Base-by-base conservation (phyloP, 2,113 vertebrate genomes). In the Sarotherodon lohbergeri region DNA sequence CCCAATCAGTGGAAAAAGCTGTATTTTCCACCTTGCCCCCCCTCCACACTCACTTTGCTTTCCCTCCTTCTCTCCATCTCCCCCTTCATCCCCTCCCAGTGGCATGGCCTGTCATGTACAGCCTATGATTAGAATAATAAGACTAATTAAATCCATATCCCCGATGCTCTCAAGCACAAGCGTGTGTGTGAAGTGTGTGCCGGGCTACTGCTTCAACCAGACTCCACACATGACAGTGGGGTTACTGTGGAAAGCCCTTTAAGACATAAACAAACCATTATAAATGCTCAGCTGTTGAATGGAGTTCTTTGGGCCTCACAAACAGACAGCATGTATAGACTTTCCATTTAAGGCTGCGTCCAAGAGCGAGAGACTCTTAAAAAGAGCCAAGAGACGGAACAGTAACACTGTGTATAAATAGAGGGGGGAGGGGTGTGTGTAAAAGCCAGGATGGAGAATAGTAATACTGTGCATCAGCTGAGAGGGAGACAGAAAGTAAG, bases 191-290 rank as follows among this genome's bases (percentile, higher is more conserved):
- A 32, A 36, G 27, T 78, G 54, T 56, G 73, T 11, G 22, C 76
- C 66, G 57, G 22, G 22, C 86, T 82, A 16, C 85, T 17, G n/a
- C 82, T 90, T 13, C 24, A 90, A 84, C 86, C 91, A 78, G 93
- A 90, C 92, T 90, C 91, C 91, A 87, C 91, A 81, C 80, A 90
- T 89, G 90, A 95, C 93, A 94, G 90, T 91, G 88, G 89, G 86
- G 66, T 84, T 89, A 92, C 93, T 94, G 94, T 95, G 90, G 57
- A 95, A 92, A 91, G 86, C 83, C 87, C 89, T 93, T 94, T 94
- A 56, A 84, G 93, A 94, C 93, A 95, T 93, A 96, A 95, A 94
- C 93, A 96, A 90, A 91, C 93, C 92, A 94, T 95, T 94, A 92
- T 93, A 94, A 95, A 94, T 86, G 94, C 91, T 95, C 93, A 95